Base-by-base conservation (phyloP, 1,140 invertebrate species). In the Drosophila parabipectinata region DNA sequence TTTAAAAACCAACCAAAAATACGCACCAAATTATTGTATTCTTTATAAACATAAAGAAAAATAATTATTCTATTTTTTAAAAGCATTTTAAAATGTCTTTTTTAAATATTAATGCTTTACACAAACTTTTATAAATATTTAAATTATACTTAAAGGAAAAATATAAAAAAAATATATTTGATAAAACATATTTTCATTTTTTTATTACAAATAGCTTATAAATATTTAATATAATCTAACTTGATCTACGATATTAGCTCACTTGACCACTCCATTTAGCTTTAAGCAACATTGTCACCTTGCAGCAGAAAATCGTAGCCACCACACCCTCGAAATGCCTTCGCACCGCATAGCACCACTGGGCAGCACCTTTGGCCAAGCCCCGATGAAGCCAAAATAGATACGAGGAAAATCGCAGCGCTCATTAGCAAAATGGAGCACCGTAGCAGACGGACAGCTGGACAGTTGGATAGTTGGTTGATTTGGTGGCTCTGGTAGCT, bases 351-450 rank as follows among this genome's bases (percentile, higher is more conserved):
- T 3, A 45, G 15, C 12, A 24, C 37, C 59, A 64, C 28, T 48
- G 44, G 30, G 21, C 26, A 59, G n/a, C 61, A 53, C 52, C n/a
- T 39, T 56, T 66, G 34, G 67, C 79, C 79, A 82, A 80, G 79
- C 78, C 68, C 72, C 44, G 41, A 21, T 39, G 14, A 12, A 44
- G 37, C 37, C 47, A 34, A 34, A 57, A 55, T 14, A 52, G 34
- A 69, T 68, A 68, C 63, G 63, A 69, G 63, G 8, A 71, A 69
- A 71, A 69, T 71, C 64, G 64, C 32, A 69, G 56, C 57, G 64
- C 76, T 85, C 77, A 85, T 83, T 83, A 83, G 77, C 77, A 76
- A 83, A 76, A 72, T 83, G 54, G 76, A 76, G 64, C 77, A 77
- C 66, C 63, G 41, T 1, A 18, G 54, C 60, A 66, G 62, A 66